These are phyloP conservation scores for Xiphias gladius DNA, from an alignment of 2,113 vertebrate genomes.

Conservation along the genomic window DNA sequence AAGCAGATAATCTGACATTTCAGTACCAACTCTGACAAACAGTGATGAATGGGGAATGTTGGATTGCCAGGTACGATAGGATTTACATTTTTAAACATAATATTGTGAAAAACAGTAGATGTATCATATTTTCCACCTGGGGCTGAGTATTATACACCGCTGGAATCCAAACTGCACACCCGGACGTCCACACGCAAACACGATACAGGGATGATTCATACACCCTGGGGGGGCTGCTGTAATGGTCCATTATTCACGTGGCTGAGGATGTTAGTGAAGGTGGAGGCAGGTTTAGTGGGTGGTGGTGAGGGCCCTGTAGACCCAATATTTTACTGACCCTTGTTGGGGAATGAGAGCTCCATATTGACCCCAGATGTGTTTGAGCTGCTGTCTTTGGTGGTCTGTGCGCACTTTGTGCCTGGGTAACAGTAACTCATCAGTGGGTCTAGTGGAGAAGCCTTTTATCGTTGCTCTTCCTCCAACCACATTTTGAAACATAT, in stretches of 20 bases:
- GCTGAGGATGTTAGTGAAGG: conserved; percentile 46
- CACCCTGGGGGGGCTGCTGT: conserved; percentile 57
- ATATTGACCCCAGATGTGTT: conserved; percentile 74
- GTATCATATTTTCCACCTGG: conserved; percentile 56
- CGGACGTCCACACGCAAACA: conserved; percentile 73
- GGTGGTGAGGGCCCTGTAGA: conserved; percentile 19
- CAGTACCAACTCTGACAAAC: conserved; percentile 8
- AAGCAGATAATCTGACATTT: conserved; percentile 27
- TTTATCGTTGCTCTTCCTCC: neutral
- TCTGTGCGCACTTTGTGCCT: conserved; percentile 2
- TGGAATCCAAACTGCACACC: conserved; percentile 44
- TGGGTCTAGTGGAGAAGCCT: neutral
- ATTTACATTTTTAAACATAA: conserved; percentile 17
- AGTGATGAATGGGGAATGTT: neutral
- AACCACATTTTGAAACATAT: conserved; percentile 14
- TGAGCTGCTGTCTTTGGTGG: conserved; percentile 27
- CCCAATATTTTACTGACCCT: conserved; percentile 44
- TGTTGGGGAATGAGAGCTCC: conserved; percentile 26
- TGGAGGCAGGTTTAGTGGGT: conserved; percentile 18
- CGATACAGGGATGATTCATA: conserved; percentile 70
- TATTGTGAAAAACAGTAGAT: conserved; percentile 18
- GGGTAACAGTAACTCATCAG: conserved; percentile 18
- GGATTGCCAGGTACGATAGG: conserved; percentile 23
- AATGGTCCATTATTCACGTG: conserved; percentile 68
- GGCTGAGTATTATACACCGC: conserved; percentile 24